Base-by-base conservation (phyloP, 1,140 invertebrate genomes). In the Bombus consobrinus region DNA sequence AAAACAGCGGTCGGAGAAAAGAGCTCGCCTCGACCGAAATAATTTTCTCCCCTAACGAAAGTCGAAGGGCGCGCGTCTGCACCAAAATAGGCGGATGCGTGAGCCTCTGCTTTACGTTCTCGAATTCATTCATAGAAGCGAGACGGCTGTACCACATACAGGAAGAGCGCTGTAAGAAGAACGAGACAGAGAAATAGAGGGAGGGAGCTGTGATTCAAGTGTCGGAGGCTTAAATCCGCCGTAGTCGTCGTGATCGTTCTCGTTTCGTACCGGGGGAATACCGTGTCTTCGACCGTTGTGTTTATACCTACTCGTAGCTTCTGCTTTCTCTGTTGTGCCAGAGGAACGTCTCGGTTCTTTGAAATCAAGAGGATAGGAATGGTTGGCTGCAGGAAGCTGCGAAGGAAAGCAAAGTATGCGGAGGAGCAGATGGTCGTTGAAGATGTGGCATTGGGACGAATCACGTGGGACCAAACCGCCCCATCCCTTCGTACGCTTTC, bases 1-100 rank as follows among this genome's bases (percentile, higher is more conserved):
- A 39, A 71, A 71, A 25, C 37, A 71, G 37, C 12, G 32, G 10
- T n/a, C 5, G 37, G 39, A n/a, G 69, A 3, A 72, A 41, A 41
- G 69, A 72, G 69, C 69, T 75, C 64, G 66, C 62, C 69, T n/a
- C 77, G 83, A 78, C 62, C 77, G 87, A 91, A 92, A 92, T 92
- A 92, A 92, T 91, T 87, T 86, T 91, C 88, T 91, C 89, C 91
- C 91, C 88, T 77, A 86, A 86, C 85, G 82, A 85, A 80, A 89
- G 77, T 68, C 81, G 83, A 90, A 88, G 79, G 88, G 90, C 87
- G 86, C 76, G 74, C 85, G 79, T 87, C 86, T 80, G 81, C 75
- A 91, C 90, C 57, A 59, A 92, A 92, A 92, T 92, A 92, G 80
- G 85, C 88, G 88, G 75, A 85, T 84, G 74, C 71, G 78, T 6